Base-by-base conservation (phyloP, 2,797 vertebrate genomes). In the Basileuterus tristriatus region DNA sequence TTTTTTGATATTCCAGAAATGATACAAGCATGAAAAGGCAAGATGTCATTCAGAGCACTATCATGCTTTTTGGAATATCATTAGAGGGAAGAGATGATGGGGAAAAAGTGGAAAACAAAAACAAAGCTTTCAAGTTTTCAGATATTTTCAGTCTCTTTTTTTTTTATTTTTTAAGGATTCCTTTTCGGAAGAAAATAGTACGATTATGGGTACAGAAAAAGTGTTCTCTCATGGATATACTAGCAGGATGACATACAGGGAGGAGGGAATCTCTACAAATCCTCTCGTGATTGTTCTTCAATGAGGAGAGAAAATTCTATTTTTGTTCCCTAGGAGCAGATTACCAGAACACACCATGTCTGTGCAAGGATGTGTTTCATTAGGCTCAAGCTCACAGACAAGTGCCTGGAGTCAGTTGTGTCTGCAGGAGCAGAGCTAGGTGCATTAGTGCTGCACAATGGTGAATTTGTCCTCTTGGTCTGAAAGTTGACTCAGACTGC, bases 1-100 rank as follows among this genome's bases (percentile, higher is more conserved):
- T 85, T 71, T 94, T 95, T 93, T 93, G 60, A 79, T 85, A 76
- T 50, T 89, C 39, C 7, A 53, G 64, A 77, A 92, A 50, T 53
- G 10, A 53, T 65, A 44, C 0, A 2, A 76, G 52, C 34, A 36
- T 76, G 77, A 94, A 87, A 95, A 93, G 27, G 24, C 37, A 75
- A 75, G 39, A 94, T 90, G 75, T 85, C 53, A 95, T 94, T 60
- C 77, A 84, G 50, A 92, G 47, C 58, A 72, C 69, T 95, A 44
- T 92, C 63, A 18, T 53, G 30, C 62, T 86, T 63, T 80, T 88
- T 4, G 1, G 63, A 84, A 34, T 94, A 32, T 82, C 46, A 46
- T 90, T 93, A 90, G n/a, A 74, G 14, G 20, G 39, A 84, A 68
- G 43, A 77, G n/a, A 44, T 74, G 41, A 71, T 59, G 4, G 21